A percentile compares a stretch with the other conserved stretches of the same genome.
phyloP scores from a whole-genome alignment of 2,797 vertebrate species.

The Acanthurus lineatus region DNA sequence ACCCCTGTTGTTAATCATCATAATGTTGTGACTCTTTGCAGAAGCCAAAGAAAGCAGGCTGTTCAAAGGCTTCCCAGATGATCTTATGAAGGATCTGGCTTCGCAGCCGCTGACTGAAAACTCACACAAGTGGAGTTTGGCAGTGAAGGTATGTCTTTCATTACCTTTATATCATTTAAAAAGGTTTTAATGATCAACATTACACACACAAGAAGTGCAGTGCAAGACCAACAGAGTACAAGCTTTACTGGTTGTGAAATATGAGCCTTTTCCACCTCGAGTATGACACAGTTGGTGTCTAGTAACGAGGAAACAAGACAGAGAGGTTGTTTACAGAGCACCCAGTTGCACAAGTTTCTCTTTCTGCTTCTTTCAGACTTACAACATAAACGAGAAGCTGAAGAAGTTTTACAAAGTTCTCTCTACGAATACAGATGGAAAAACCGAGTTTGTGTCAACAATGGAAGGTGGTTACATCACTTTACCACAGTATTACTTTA shows the following conservation, averaged over 20 bases:
- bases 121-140: slow-evolving; percentile 91
- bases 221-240: no score
- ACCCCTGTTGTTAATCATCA: not conserved
- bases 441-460: slow-evolving; percentile 91
- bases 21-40: slow-evolving; percentile 58
- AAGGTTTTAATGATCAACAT: no score
- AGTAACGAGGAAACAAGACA: no score
- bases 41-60: slow-evolving; percentile 84
- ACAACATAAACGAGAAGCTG: slow-evolving; percentile 85
- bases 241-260: no score
- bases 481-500: not conserved
- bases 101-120: slow-evolving; percentile 89
- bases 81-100: slow-evolving; percentile 85
- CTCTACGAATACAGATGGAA: slow-evolving; percentile 88
- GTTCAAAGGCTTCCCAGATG: slow-evolving; percentile 88
- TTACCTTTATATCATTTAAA: not conserved
- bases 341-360: no score
- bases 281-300: no score
- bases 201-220: no score
- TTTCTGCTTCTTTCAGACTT: slow-evolving; percentile 83
- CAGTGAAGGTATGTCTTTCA: slow-evolving; percentile 83
- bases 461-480: slow-evolving; percentile 91
- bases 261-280: no score
- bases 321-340: no score
- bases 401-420: slow-evolving; percentile 91